Base-by-base conservation (phyloP, 2,113 vertebrate species). In the Cavia porcellus region DNA sequence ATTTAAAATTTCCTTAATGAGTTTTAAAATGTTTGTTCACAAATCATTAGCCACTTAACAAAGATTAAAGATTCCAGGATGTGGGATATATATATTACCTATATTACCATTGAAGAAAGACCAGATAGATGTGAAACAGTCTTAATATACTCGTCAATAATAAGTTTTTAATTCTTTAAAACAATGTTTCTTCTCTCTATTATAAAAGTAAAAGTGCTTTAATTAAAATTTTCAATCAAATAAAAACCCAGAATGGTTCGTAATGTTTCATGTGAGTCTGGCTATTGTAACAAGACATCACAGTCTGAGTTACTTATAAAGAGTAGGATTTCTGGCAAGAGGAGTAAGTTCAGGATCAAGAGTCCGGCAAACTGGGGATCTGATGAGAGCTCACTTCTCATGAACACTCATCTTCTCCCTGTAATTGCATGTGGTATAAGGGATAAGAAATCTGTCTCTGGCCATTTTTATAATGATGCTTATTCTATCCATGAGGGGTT, bases 21-120 rank as follows among this genome's bases (percentile, higher is more conserved):
- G 24, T 13, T 95, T 97, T 96, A 96, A 96, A 95, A 97, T 96
- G 83, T 95, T 75, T 96, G 61, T 95, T 97, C 82, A 96, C n/a
- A 95, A 95, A 96, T 95, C 86, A 94, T 95, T 96, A 94, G 22
- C 79, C 57, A 95, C 89, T 70, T 94, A 89, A 74, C 61, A 96
- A 92, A 91, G n/a, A 32, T 86, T 28, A 84, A 93, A 32, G 4
- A 80, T 19, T 92, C 12, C 4, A 88, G 5, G 24, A 94, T 24
- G 80, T 89, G 86, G 22, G 9, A 72, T 28, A 62, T 64, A 13
- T 64, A 30, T 64, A 30, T 64, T 70, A n/a, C n/a, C 8, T 42
- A 4, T 42, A 52, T 42, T 13, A 17, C 17, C n/a, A 17, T 3
- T 38, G 19, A 97, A 61, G 50, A 81, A 83, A 64, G 50, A 11